phyloP scores from a whole-genome alignment of 1,140 invertebrate genomes.

The Lepidostoma basale region DNA sequence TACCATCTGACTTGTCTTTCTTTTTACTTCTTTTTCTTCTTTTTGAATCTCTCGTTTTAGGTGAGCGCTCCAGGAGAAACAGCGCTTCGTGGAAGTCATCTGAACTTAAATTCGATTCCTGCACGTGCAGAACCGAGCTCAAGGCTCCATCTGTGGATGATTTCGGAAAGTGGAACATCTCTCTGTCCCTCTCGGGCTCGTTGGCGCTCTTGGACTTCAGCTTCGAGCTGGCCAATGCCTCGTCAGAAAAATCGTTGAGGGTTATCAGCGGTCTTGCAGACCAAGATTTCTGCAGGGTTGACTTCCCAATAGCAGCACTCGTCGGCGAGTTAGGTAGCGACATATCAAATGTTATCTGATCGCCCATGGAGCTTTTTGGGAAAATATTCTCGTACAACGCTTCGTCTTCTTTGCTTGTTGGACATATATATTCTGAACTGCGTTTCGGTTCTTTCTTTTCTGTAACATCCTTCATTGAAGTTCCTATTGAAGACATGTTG shows the following conservation, averaged over 20 bases:
- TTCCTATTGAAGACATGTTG: conserved; percentile 34
- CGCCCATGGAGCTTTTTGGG: conserved; percentile 26
- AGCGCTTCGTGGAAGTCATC: conserved; percentile 68
- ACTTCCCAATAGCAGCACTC: neutral
- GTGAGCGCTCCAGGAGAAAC: conserved; percentile 63
- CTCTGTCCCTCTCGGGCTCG: conserved; percentile 60
- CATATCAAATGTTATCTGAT: conserved; percentile 40
- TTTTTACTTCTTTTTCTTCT: conserved; percentile 54
- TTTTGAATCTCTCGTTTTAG: conserved; percentile 58
- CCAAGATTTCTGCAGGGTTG: conserved; percentile 37
- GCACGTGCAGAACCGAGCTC: conserved; percentile 65
- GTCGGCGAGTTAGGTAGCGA: conserved; percentile 40
- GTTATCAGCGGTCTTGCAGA: conserved; percentile 36
- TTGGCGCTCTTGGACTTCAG: conserved; percentile 60
- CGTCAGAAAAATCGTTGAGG: conserved; percentile 34
- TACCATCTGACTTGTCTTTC: conserved; percentile 48
- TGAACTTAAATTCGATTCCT: conserved; percentile 65
- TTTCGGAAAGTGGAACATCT: conserved; percentile 65
- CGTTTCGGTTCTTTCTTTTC: neutral
- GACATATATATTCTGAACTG: conserved; percentile 21
- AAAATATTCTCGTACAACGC: conserved; percentile 41
- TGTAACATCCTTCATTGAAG: neutral
- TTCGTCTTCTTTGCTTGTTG: conserved; percentile 28
- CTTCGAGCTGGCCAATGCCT: conserved; percentile 24
- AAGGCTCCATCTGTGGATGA: conserved; percentile 65